Base-by-base conservation (phyloP, 2,113 vertebrate species). In the Poecile atricapillus region DNA sequence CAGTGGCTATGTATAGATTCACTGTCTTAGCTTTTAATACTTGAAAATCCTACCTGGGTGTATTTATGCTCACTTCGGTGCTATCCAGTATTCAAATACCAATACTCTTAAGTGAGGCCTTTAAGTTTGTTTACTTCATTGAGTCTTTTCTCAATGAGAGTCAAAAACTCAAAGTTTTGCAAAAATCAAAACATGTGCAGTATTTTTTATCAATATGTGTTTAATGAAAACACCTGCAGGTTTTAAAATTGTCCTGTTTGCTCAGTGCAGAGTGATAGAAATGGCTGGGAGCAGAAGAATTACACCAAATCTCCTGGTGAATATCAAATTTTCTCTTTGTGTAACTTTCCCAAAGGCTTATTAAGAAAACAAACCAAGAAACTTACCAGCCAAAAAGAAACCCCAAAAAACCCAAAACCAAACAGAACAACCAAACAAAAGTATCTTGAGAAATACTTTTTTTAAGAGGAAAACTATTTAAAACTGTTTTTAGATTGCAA, bases 11-110 rank as follows among this genome's bases (percentile, higher is more conserved):
- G 30, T 92, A 90, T 89, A 86, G 83, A 67, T 81, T 93, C 80
- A 24, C 68, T 81, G 68, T 58, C 60, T 92, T 94, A 93, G 75
- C 70, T 95, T 94, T 80, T 92, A 95, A 90, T 94, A 46, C 82
- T 43, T 63, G 82, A 59, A 91, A 94, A 94, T 93, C 90, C 79
- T 65, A 13, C 31, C 64, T 59, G 60, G 60, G 78, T 76, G 56
- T 86, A 24, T 94, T 93, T 93, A 8, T 87, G 52, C 64, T 87
- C 88, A 35, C 85, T 91, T 74, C n/a, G 39, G 75, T 93, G 63
- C 86, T 90, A 25, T 60, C 49, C 44, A 2, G 10, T 58, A 39
- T 75, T 68, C 8, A 9, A 74, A 70, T 52, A 70, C 50, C 79
- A 69, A 0, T 27, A 27, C 27, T 88, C 60, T 83, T 50, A 22